A percentile compares a stretch with the other conserved stretches of the same genome.
These are phyloP conservation scores for Mesaphorura yosii DNA, from an alignment of 1,140 invertebrate genomes.

Conservation along the genomic window DNA sequence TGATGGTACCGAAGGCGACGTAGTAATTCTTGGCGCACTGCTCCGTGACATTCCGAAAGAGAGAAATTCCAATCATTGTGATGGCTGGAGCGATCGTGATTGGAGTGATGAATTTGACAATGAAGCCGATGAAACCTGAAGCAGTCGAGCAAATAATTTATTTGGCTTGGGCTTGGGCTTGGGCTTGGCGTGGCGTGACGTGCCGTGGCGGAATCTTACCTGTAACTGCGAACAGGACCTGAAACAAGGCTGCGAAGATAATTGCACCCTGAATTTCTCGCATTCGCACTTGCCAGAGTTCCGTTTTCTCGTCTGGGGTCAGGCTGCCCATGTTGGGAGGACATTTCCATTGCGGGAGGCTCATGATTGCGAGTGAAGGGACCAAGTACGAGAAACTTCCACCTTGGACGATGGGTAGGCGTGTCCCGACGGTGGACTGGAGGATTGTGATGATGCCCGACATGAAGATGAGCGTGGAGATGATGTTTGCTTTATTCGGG, in stretches of 20 bases:
- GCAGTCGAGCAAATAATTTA: too few species aligned
- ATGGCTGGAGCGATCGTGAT: conserved; percentile 37
- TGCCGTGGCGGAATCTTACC: neutral
- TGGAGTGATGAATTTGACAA: conserved; percentile 38
- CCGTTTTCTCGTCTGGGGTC: conserved; percentile 30
- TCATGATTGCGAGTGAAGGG: conserved; percentile 69
- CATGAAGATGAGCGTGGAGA: conserved; percentile 45
- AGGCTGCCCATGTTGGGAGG: conserved; percentile 42
- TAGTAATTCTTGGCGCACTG: conserved; percentile 37
- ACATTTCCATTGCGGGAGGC: conserved; percentile 64
- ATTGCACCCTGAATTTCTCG: conserved; percentile 43
- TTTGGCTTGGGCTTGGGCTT: neutral
- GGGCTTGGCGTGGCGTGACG: neutral
- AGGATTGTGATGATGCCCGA: conserved; percentile 70
- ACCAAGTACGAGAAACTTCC: conserved; percentile 36
- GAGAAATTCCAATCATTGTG: conserved; percentile 38
- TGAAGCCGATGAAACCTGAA: conserved; percentile 17
- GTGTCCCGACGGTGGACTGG: conserved; percentile 54
- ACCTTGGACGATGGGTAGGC: conserved; percentile 44
- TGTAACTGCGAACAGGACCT: conserved; percentile 38
- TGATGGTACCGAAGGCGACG: conserved; percentile 54
- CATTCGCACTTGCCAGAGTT: conserved; percentile 41
- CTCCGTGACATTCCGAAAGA: conserved; percentile 35
- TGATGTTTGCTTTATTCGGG: neutral
- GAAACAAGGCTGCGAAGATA: conserved; percentile 40